Base-by-base conservation (phyloP, 2,797 vertebrate species). In the Megalops cyprinoides region DNA sequence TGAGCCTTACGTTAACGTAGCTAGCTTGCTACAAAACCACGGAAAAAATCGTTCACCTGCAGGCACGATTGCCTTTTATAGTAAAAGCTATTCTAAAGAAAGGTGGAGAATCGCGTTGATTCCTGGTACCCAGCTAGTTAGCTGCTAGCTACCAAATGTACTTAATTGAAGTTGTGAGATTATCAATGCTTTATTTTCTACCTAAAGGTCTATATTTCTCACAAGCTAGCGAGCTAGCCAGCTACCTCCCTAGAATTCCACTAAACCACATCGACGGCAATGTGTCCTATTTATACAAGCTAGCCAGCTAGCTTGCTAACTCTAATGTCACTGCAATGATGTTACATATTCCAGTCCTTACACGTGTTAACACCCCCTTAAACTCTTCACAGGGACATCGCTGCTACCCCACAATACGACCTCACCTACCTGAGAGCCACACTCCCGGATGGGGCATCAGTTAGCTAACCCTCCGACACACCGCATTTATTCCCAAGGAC, bases 401-500 rank as follows among this genome's bases (percentile, higher is more conserved):
- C 86, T 85, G 65, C 85, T 83, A 81, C 39, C 86, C 46, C 84
- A 81, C 86, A 81, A 87, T 88, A 88, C 83, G 88, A 81, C 82
- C 93, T 94, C 93, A 93, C 93, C 94, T 94, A 92, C 91, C 92
- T 90, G 91, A 87, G 89, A 88, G 89, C 87, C 86, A 80, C 87
- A 83, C 89, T 82, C 90, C 88, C 91, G 92, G 89, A 90, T 85
- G 82, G 91, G 83, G 85, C 92, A 88, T 90, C 91, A 87, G 83
- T 55, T 69, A 77, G 86, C 88, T 82, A 89, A 88, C 86, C 86
- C 90, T 88, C 88, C 78, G 84, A 81, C 80, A 81, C 79, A 25
- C 86, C 78, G 86, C 86, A 69, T 86, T 93, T 93, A 93, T 92
- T 93, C 93, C 94, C 94, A 95, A 95, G 94, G 94, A 95, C 94